Conservation (phyloP, 2,113 vertebrate species). For the Apeltes quadracus region DNA sequence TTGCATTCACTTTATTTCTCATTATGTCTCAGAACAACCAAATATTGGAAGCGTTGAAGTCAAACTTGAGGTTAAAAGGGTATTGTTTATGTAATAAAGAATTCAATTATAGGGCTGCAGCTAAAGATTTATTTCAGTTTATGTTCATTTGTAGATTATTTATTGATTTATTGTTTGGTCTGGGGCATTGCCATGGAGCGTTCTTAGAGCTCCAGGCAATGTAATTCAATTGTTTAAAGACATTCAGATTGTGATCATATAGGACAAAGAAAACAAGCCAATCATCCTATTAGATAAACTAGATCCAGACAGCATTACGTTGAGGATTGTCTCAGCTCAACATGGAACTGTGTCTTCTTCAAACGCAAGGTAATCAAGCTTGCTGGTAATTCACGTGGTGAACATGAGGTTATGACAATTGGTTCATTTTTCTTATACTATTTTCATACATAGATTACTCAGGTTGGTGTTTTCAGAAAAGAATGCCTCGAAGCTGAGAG, state of each 20-base stretch:
- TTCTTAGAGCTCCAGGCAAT: background rate
- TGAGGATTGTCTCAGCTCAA: background rate
- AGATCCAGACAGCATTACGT: background rate
- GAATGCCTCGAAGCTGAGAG: background rate
- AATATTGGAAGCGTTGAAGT: background rate
- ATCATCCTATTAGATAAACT: background rate
- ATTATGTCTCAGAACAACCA: background rate
- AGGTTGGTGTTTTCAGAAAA: background rate
- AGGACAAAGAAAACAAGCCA: background rate
- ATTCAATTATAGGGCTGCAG: background rate
- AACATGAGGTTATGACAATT: constrained; percentile 4
- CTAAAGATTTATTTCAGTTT: background rate
- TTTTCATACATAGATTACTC: background rate
- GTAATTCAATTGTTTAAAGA: background rate
- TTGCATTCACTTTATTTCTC: background rate
- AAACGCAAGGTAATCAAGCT: background rate
- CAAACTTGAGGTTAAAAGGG: background rate
- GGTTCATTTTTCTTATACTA: background rate
- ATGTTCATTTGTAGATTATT: background rate
- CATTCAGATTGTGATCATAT: background rate
- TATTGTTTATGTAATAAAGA: background rate
- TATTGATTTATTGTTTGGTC: background rate
- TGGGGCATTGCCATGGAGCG: background rate
- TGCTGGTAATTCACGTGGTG: background rate
- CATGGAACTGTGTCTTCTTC: background rate